Evolutionary conservation across 2,888 invertebrate genomes (phyloP).

Genomic region (Cataglyphis altisquamis): DNA sequence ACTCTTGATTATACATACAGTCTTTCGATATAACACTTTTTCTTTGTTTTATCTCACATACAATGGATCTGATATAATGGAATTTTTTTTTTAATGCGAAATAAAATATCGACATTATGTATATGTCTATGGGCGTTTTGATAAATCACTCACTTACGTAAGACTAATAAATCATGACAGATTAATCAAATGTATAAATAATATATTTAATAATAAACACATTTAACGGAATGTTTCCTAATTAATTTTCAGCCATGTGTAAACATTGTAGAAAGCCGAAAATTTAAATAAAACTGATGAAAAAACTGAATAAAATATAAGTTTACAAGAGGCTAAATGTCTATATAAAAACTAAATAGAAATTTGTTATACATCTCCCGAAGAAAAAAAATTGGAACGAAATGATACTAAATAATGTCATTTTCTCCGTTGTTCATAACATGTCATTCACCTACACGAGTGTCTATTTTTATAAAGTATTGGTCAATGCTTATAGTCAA

Average conservation of each 20-base stretch:
- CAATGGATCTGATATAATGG: slow-evolving; percentile 54
- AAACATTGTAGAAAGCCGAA: neutral
- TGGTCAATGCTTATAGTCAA: neutral
- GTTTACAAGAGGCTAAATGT: neutral
- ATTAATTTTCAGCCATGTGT: neutral
- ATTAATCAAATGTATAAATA: neutral
- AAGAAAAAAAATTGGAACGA: neutral
- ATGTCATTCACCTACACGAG: neutral
- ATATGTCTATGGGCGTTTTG: slow-evolving; percentile 28
- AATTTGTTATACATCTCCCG: neutral
- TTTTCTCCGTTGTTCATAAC: neutral
- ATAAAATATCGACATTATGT: slow-evolving; percentile 39
- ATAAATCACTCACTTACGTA: slow-evolving; percentile 43
- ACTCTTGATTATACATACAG: slow-evolving; percentile 78
- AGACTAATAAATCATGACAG: slow-evolving; percentile 13
- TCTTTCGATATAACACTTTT: slow-evolving; percentile 73
- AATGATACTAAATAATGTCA: neutral
- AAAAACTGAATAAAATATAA: neutral
- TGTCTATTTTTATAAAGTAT: neutral
- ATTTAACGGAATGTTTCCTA: neutral
- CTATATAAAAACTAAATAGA: neutral
- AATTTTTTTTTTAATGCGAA: slow-evolving; percentile 39
- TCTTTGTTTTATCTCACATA: slow-evolving; percentile 53
- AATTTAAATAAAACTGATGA: too few species aligned
- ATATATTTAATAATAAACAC: neutral